Evolutionary conservation across 2,888 invertebrate species (phyloP).

Genomic region (Boloria euphrosyne): DNA sequence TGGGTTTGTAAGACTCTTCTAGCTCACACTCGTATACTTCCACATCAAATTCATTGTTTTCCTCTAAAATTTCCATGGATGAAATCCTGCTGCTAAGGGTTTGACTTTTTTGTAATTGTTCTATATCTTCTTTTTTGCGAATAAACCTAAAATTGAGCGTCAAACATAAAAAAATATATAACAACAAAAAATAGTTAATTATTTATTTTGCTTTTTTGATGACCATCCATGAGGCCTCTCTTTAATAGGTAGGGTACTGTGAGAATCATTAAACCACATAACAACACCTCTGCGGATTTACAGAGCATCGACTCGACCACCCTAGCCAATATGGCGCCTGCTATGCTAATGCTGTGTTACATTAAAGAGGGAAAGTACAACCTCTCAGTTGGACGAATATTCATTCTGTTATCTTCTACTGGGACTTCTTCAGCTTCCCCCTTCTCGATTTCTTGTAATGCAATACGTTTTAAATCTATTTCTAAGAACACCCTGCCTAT

Average conservation of each 20-base stretch:
- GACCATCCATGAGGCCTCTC: no score
- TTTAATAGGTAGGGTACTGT: no score
- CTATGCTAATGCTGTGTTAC: neutral
- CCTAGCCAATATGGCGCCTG: no score
- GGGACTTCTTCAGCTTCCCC: constrained; percentile 44
- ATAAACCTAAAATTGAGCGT: constrained; percentile 52
- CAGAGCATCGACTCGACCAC: no score
- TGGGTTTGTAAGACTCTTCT: constrained; percentile 55
- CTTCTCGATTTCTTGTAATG: constrained; percentile 43
- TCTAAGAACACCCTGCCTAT: constrained; percentile 56
- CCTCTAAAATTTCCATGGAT: constrained; percentile 41
- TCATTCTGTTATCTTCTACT: constrained; percentile 44
- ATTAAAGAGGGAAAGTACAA: constrained; percentile 30
- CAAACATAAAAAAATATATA: neutral
- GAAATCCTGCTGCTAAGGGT: constrained; percentile 37
- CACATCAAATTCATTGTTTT: constrained; percentile 64
- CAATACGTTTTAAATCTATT: constrained; percentile 48
- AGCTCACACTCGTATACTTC: constrained; percentile 55
- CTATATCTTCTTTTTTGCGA: constrained; percentile 62
- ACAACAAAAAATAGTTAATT: no score
- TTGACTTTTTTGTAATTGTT: constrained; percentile 50
- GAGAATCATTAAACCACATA: no score
- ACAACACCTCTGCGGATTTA: no score
- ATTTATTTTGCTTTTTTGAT: no score
- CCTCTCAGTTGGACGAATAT: constrained; percentile 59